phyloP scores from a whole-genome alignment of 1,140 invertebrate genomes.

The Drosophila truncata region DNA sequence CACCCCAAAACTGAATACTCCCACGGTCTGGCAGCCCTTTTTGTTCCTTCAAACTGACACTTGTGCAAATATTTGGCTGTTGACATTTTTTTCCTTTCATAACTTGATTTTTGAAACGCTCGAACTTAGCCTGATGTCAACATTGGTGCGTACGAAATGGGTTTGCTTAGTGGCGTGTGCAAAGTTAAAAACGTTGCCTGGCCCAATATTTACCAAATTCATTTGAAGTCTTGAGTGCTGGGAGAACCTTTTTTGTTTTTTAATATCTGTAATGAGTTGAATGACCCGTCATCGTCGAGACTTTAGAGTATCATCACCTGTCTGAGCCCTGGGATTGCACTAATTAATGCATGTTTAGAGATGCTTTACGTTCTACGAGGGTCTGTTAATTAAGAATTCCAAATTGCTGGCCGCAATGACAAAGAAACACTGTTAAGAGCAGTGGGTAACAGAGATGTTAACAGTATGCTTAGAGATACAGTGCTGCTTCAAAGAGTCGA shows the following conservation, averaged over 20 bases:
- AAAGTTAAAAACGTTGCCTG: conserved; percentile 56
- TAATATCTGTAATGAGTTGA: conserved; percentile 46
- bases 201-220: conserved; percentile 62
- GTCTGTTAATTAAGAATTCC: conserved; percentile 55
- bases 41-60: conserved; percentile 15
- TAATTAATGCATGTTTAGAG: conserved; percentile 47
- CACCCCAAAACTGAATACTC: not conserved
- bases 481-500: not conserved
- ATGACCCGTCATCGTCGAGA: conserved; percentile 39
- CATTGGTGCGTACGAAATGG: conserved; percentile 46
- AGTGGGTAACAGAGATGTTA: not conserved
- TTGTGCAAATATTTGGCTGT: conserved; percentile 57
- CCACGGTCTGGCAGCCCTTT: not conserved
- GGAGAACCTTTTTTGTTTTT: conserved; percentile 22
- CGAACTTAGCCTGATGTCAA: conserved; percentile 40
- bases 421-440: conserved; percentile 12
- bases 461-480: conserved; percentile 45
- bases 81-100: conserved; percentile 54
- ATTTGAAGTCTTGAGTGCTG: conserved; percentile 49
- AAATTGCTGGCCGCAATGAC: conserved; percentile 14
- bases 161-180: conserved; percentile 64
- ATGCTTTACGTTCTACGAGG: conserved; percentile 26
- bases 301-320: conserved; percentile 46
- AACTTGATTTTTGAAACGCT: conserved; percentile 60
- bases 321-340: conserved; percentile 39